Conservation (phyloP, 2,797 vertebrate species). For the Coccyzus lansbergi region DNA sequence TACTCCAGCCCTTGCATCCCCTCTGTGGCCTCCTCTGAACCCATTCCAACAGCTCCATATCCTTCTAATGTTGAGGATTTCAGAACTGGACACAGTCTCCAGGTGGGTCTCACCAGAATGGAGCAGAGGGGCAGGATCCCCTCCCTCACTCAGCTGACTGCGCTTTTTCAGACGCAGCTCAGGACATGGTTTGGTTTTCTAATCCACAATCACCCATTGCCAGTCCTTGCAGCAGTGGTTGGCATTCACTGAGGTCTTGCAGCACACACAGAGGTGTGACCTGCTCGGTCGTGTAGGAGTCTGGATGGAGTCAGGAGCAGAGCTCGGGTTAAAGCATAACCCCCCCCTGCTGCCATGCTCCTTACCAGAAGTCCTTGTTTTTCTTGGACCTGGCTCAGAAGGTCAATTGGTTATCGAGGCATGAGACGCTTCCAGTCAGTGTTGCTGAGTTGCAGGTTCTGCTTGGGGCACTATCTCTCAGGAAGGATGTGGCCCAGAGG, state of each 20-base stretch:
- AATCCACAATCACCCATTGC: no score
- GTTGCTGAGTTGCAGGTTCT: neutral
- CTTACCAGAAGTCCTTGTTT: neutral
- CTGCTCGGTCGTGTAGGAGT: neutral
- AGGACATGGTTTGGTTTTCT: no score
- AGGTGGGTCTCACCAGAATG: no score
- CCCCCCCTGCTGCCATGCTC: neutral
- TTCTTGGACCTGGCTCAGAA: neutral
- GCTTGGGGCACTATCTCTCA: neutral
- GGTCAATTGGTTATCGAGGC: neutral
- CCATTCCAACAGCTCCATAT: no score
- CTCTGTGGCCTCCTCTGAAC: no score
- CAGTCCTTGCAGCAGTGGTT: rapidly evolving
- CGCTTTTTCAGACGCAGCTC: no score
- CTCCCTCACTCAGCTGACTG: no score
- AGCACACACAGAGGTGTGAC: neutral
- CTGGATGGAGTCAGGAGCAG: neutral
- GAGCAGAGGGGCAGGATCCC: no score
- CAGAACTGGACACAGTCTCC: no score
- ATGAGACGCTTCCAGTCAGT: neutral
- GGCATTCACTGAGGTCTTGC: neutral
- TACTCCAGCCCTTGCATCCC: no score
- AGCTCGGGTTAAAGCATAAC: slow-evolving; percentile 31
- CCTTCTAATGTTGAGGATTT: no score
- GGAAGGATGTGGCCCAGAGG: slow-evolving; percentile 7